Percentiles rank a stretch among this genome's conserved stretches.
phyloP scores from a whole-genome alignment of 2,113 vertebrate genomes.

The Neolamprologus tretocephalus region DNA sequence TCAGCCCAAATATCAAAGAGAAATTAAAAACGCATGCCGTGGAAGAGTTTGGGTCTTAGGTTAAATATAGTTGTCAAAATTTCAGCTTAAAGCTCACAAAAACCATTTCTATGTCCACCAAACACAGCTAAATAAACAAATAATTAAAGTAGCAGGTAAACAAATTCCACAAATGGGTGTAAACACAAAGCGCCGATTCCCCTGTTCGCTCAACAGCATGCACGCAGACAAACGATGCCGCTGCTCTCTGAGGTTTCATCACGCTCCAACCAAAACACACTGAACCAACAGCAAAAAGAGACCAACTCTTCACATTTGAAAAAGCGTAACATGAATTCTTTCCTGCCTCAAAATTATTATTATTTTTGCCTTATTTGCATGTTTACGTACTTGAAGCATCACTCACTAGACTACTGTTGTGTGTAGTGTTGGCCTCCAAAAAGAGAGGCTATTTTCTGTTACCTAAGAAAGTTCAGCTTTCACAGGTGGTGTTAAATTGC shows the following conservation, averaged over 20 bases:
- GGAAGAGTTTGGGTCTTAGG: neutral
- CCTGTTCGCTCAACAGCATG: neutral
- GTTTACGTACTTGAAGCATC: neutral
- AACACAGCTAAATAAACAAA: neutral
- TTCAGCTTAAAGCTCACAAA: neutral
- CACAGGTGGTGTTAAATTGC: neutral
- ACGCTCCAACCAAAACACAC: neutral
- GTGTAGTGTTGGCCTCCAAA: neutral
- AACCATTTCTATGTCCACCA: neutral
- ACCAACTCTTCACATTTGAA: neutral
- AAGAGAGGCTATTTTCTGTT: neutral
- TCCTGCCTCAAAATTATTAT: neutral
- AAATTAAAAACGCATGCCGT: neutral
- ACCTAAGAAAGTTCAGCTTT: neutral
- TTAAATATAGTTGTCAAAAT: neutral
- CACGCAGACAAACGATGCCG: neutral
- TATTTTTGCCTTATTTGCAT: neutral
- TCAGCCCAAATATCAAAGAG: neutral
- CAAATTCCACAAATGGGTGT: neutral
- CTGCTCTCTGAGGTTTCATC: neutral
- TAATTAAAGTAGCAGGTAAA: neutral
- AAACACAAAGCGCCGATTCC: neutral
- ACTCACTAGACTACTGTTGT: neutral
- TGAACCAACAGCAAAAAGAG: neutral
- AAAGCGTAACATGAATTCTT: neutral